These are phyloP conservation scores for Rhynchonycteris naso DNA, from an alignment of 2,797 vertebrate species.

Conservation along the genomic window DNA sequence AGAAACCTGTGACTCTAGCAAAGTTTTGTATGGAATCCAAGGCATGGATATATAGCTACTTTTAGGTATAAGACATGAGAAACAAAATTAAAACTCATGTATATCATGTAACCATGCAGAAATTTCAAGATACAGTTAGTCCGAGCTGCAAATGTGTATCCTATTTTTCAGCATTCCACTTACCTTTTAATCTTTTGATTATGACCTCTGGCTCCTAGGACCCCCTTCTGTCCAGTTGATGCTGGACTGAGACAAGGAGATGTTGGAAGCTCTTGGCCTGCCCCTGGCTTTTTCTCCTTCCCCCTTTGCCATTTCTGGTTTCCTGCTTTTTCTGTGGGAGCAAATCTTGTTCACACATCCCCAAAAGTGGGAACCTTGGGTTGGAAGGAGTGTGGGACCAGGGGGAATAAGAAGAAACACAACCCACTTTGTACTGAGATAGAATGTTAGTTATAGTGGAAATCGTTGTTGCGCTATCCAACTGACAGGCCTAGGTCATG, in stretches of 20 bases:
- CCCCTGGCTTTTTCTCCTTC: constrained; percentile 34
- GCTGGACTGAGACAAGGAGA: not conserved
- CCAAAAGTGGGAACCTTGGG: not conserved
- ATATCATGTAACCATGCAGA: not conserved
- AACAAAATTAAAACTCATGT: not conserved
- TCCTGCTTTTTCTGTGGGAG: constrained; percentile 48
- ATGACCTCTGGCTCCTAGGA: not conserved
- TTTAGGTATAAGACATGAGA: not conserved
- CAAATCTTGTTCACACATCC: constrained; percentile 3
- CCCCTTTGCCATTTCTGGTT: constrained; percentile 57
- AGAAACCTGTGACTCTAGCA: not conserved
- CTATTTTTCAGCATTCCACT: not conserved
- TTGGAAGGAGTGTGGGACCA: not conserved
- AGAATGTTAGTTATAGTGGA: not conserved
- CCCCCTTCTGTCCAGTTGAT: not conserved
- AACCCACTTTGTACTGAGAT: not conserved
- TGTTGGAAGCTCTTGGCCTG: constrained; percentile 66
- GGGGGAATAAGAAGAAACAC: not conserved
- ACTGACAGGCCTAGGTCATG: not conserved
- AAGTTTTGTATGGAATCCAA: not conserved
- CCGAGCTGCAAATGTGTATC: not conserved
- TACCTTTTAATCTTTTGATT: not conserved
- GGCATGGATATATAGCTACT: not conserved
- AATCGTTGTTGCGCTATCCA: not conserved
- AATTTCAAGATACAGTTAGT: constrained; percentile 18